A percentile compares a stretch with the other conserved stretches of the same genome.
Evolutionary conservation across 2,888 invertebrate genomes (phyloP).

Genomic region (Melanostoma mellinum): DNA sequence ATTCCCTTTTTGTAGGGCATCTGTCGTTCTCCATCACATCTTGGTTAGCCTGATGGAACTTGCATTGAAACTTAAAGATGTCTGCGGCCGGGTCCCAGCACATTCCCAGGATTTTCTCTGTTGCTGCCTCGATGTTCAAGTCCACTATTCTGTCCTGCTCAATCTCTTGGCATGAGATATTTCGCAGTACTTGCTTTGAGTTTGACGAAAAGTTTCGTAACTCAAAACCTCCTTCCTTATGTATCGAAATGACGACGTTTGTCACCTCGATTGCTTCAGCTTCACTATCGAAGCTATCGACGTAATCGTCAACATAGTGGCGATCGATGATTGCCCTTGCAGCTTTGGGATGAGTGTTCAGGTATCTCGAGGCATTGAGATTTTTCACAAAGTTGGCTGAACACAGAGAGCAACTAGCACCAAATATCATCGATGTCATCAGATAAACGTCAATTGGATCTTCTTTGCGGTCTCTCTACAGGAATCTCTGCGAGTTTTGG

Average conservation of each 20-base stretch:
- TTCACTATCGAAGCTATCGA: conserved; percentile 37
- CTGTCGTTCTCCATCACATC: not conserved
- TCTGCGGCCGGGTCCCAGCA: conserved; percentile 1
- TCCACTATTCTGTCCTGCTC: conserved; percentile 1
- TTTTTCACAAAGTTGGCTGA: conserved; percentile 70
- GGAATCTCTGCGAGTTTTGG: conserved; percentile 56
- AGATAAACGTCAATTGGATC: conserved; percentile 54
- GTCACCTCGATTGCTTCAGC: conserved; percentile 6
- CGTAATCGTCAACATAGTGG: conserved; percentile 42
- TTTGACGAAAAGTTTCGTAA: conserved; percentile 22
- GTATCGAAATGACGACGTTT: not conserved
- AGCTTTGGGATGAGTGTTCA: conserved; percentile 43
- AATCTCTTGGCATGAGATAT: not conserved
- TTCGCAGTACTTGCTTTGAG: conserved; percentile 10
- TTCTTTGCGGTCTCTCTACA: conserved; percentile 72
- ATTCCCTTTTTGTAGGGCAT: conserved; percentile 10
- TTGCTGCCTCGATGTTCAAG: conserved; percentile 9
- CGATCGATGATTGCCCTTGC: conserved; percentile 46
- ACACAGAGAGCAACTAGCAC: conserved; percentile 70
- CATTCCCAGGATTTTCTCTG: conserved; percentile 16
- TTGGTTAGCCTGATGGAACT: no score
- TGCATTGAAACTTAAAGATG: conserved; percentile 6
- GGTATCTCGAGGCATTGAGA: conserved; percentile 47
- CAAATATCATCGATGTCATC: conserved; percentile 74
- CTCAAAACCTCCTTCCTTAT: conserved; percentile 5